Evolutionary conservation across 2,888 invertebrate species (phyloP).

Genomic region (Meteorus colon): DNA sequence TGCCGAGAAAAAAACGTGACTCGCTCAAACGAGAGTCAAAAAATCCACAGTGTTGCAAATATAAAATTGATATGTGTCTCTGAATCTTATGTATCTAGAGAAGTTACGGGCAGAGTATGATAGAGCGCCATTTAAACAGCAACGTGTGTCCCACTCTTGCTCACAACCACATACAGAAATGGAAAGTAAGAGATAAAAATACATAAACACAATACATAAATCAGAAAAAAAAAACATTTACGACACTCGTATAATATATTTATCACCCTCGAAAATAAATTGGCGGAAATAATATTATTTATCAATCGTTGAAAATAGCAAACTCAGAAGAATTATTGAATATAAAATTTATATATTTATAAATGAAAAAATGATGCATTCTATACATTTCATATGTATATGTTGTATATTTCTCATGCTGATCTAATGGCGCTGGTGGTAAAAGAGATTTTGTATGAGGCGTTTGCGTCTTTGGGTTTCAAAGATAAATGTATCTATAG

Average conservation of each 20-base stretch:
- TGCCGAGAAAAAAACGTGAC: constrained; percentile 36
- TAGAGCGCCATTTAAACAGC: no score
- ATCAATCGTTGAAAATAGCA: constrained; percentile 58
- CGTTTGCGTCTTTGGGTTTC: not conserved
- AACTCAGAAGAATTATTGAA: constrained; percentile 21
- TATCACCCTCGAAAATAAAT: constrained; percentile 16
- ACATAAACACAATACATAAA: constrained; percentile 7
- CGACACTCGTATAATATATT: not conserved
- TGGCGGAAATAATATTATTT: constrained; percentile 63
- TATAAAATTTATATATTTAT: constrained; percentile 1
- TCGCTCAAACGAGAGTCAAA: not conserved
- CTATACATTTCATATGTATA: not conserved
- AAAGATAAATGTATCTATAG: not conserved
- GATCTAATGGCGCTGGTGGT: not conserved
- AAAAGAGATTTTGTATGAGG: not conserved
- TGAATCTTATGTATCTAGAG: not conserved
- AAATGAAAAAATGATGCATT: not conserved
- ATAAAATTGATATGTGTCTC: not conserved
- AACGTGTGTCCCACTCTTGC: no score
- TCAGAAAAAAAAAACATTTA: no score
- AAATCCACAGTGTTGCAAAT: constrained; percentile 10
- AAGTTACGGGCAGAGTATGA: no score
- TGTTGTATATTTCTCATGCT: not conserved
- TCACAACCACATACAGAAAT: not conserved
- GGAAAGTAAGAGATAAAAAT: not conserved